A percentile compares a stretch with the other conserved stretches of the same genome.
These are phyloP conservation scores for Ametastegia equiseti DNA, from an alignment of 2,888 invertebrate genomes.

Conservation along the genomic window DNA sequence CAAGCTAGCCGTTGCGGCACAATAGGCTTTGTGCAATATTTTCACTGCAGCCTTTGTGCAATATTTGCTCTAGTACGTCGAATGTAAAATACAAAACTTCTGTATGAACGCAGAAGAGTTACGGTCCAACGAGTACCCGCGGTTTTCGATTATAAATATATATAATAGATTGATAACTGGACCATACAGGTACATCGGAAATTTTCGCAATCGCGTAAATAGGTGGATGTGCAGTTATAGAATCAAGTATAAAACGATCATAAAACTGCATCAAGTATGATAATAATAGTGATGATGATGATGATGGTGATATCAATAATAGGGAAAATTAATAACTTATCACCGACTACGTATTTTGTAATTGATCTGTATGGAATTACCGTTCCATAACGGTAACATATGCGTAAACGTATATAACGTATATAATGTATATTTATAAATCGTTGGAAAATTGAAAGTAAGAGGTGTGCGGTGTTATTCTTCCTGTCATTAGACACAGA, in stretches of 20 bases:
- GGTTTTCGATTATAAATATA: neutral
- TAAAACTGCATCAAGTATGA: neutral
- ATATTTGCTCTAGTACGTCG: neutral
- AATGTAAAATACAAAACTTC: neutral
- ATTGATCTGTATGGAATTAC: slow-evolving; percentile 8
- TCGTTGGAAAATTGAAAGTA: slow-evolving; percentile 28
- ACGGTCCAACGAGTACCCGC: neutral
- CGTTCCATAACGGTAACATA: slow-evolving; percentile 4
- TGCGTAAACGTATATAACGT: neutral
- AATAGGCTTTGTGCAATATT: neutral
- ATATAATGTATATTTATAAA: neutral
- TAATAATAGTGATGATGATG: neutral
- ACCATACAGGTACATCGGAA: neutral
- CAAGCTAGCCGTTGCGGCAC: neutral
- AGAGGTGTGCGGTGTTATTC: neutral
- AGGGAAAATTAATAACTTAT: neutral
- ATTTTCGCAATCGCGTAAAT: neutral
- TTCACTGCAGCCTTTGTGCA: neutral
- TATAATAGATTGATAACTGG: neutral
- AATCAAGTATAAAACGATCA: neutral
- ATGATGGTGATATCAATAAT: neutral
- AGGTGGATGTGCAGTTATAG: neutral
- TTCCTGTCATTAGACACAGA: slow-evolving; percentile 16
- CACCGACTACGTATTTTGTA: neutral
- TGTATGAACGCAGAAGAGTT: neutral